These are phyloP conservation scores for Drosophila ambigua DNA, from an alignment of 1,140 invertebrate species.

Conservation along the genomic window DNA sequence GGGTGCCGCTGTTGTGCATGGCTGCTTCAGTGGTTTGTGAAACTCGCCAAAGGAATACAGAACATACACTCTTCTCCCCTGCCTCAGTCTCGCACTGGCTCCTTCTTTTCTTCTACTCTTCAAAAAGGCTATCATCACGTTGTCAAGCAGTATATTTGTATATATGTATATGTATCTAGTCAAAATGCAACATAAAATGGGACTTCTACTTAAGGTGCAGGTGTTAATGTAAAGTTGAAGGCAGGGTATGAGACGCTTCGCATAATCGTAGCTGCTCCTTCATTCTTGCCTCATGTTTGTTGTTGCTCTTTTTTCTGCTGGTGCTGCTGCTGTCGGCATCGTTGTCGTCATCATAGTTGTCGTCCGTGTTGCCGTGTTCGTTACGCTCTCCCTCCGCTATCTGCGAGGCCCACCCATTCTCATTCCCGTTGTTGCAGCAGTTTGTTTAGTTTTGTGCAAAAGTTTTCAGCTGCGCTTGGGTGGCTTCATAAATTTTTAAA, in stretches of 20 bases:
- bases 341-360: conserved; percentile 40
- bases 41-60: conserved; percentile 60
- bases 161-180: too few species aligned
- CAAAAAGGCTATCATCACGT: too few species aligned
- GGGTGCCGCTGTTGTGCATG: conserved; percentile 31
- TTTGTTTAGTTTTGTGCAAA: conserved; percentile 81
- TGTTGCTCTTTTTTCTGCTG: conserved; percentile 22
- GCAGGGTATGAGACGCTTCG: conserved; percentile 1
- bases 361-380: conserved; percentile 55
- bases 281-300: conserved; percentile 24
- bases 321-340: conserved; percentile 18
- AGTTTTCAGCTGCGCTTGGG: conserved; percentile 77
- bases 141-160: too few species aligned
- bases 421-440: conserved; percentile 59
- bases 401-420: conserved; percentile 11
- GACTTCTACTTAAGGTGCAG: too few species aligned
- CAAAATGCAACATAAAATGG: too few species aligned
- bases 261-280: conserved; percentile 20
- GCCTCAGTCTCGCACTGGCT: too few species aligned
- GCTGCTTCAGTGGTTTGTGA: conserved; percentile 50
- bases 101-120: too few species aligned
- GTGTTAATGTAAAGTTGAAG: too few species aligned
- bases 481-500: conserved; percentile 82
- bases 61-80: conserved; percentile 34
- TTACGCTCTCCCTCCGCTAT: conserved; percentile 43